Evolutionary conservation across 2,113 vertebrate genomes (phyloP).

Genomic region (Larimichthys crocea): DNA sequence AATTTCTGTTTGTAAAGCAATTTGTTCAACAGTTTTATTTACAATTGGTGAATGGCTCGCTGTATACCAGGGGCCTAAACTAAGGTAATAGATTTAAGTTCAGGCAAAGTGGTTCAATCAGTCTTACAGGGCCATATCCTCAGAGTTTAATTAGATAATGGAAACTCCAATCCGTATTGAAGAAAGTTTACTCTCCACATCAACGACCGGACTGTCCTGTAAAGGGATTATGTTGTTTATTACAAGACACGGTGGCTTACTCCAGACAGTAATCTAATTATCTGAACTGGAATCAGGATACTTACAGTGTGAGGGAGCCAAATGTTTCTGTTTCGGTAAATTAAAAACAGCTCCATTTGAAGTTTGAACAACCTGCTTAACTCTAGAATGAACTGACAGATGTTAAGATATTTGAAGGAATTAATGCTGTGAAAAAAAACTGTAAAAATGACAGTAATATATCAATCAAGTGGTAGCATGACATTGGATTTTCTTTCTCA

Average conservation of each 20-base stretch:
- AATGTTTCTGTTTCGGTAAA: neutral
- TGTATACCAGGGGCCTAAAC: neutral
- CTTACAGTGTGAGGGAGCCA: neutral
- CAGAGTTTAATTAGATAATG: neutral
- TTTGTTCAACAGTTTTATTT: too few relatives aligned
- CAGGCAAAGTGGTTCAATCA: neutral
- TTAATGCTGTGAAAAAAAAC: neutral
- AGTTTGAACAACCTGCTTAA: neutral
- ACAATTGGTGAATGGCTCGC: too few relatives aligned
- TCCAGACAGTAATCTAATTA: slow-evolving; percentile 44
- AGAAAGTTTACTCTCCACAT: slow-evolving; percentile 36
- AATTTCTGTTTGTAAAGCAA: too few relatives aligned
- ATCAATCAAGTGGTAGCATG: neutral
- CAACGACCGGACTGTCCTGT: slow-evolving; percentile 1
- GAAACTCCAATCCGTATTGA: neutral
- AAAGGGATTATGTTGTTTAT: slow-evolving; percentile 37
- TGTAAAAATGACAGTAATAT: neutral
- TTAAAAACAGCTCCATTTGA: neutral
- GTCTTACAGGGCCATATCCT: neutral
- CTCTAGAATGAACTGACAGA: neutral
- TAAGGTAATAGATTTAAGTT: slow-evolving; percentile 15
- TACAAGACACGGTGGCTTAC: neutral
- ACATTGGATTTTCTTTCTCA: neutral
- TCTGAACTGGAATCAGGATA: slow-evolving; percentile 32
- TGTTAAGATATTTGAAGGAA: neutral